Base-by-base conservation (phyloP, 2,797 vertebrate genomes). In the Tarsius wallacei region DNA sequence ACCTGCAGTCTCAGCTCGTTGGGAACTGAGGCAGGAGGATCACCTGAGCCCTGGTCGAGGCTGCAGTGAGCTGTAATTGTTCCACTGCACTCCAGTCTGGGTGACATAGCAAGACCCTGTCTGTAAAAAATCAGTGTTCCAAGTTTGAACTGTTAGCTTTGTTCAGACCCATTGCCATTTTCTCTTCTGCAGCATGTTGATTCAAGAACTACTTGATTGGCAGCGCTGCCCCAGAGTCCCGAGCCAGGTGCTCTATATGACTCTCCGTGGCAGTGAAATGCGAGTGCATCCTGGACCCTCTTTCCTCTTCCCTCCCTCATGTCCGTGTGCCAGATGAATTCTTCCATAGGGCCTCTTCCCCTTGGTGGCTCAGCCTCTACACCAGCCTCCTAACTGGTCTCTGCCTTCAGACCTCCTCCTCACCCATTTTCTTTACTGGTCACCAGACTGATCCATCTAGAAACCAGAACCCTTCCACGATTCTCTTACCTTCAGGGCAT, bases 401-500 rank as follows among this genome's bases (percentile, higher is more conserved):
- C 28, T 73, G 55, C 59, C 55, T 53, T 64, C n/a, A 7, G 11
- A 24, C 24, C 31, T 47, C n/a, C 10, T 82, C 2, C 17, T 86
- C 7, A 33, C 51, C 31, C n/a, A 1, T 88, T 47, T 81, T 87
- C 28, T 78, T 87, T 28, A 5, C 14, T 36, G 11, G 26, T 81
- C n/a, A 59, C 33, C 55, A 66, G 61, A 8, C 55, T 21, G 1
- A n/a, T 16, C 63, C 31, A 1, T 49, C 21, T 76, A 13, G 53
- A 84, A 55, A 82, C 49, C 36, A 28, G 82, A 88, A 66, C 31
- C 26, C 17, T 63, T 15, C 33, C 14, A 2, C 7, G n/a, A 49
- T 83, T 94, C 19, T 59, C 13, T 84, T 83, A 76, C 71, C 64
- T 59, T 74, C 26, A 70, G 84, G 66, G 26, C 26, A 55, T 22